Conservation (phyloP, 2,113 vertebrate species). For the Aldabrachelys gigantea region DNA sequence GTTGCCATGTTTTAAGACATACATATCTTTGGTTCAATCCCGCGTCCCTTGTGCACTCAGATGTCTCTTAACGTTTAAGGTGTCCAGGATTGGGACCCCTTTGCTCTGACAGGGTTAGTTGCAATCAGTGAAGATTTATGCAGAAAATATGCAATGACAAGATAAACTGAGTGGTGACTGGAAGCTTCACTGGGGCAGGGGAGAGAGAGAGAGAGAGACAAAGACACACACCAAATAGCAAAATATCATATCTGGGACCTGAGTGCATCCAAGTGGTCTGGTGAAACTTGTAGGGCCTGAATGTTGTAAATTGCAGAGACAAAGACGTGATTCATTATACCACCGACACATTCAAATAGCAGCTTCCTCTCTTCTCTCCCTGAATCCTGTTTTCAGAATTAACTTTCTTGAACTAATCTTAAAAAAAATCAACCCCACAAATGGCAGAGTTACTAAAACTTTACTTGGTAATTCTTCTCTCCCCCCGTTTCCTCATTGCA, state of each 20-base stretch:
- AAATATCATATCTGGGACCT: neutral
- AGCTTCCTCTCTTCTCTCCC: neutral
- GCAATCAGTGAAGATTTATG: fast-evolving
- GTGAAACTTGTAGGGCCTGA: neutral
- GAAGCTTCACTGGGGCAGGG: fast-evolving
- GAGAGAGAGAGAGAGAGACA: fast-evolving
- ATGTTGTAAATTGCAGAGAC: neutral
- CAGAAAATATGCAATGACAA: fast-evolving
- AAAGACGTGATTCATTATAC: neutral
- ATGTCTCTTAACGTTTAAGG: fast-evolving
- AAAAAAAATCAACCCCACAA: neutral
- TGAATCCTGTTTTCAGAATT: neutral
- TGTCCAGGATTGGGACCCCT: fast-evolving
- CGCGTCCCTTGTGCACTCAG: fast-evolving
- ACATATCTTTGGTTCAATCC: fast-evolving
- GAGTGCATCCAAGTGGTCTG: neutral
- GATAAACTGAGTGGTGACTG: neutral
- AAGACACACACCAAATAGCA: neutral
- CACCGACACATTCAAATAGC: neutral
- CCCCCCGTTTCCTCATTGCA: neutral
- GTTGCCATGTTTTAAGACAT: fast-evolving
- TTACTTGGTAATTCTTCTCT: neutral
- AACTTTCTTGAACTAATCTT: neutral
- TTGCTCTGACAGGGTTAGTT: fast-evolving
- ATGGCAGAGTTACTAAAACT: neutral